Percentiles rank a stretch among this genome's conserved stretches.
phyloP scores from a whole-genome alignment of 2,888 invertebrate genomes.

The Mythimna pallens region DNA sequence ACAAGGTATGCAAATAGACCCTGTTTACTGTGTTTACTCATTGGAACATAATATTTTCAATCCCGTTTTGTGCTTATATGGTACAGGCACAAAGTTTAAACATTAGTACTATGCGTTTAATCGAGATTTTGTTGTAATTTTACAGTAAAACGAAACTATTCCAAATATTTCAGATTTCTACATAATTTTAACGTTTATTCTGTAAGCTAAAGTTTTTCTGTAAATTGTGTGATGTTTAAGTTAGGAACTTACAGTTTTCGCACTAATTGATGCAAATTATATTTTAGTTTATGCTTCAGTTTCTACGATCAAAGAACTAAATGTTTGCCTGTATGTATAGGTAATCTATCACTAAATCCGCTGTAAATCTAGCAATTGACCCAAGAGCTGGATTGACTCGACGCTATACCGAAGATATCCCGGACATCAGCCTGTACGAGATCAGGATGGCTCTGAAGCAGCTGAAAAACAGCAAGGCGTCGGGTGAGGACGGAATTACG shows the following conservation, averaged over 20 bases:
- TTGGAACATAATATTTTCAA: slow-evolving; percentile 52
- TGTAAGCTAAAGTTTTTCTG: slow-evolving; percentile 5
- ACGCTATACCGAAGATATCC: no score
- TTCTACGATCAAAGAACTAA: neutral
- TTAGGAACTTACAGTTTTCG: slow-evolving; percentile 4
- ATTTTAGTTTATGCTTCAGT: neutral
- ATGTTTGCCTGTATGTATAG: neutral
- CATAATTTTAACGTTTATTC: neutral
- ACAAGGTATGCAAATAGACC: slow-evolving; percentile 70
- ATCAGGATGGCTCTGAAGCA: no score
- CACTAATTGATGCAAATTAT: neutral
- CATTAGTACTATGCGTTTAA: neutral
- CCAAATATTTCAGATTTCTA: neutral
- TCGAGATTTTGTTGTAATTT: neutral
- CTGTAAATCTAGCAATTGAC: no score
- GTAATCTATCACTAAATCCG: neutral
- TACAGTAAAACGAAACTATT: neutral
- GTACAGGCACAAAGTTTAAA: neutral
- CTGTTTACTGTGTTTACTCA: slow-evolving; percentile 72
- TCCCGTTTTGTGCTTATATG: neutral
- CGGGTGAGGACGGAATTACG: no score
- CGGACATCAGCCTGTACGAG: no score
- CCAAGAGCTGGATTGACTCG: no score
- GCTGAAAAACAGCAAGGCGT: no score
- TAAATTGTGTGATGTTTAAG: neutral